phyloP scores from a whole-genome alignment of 2,888 invertebrate genomes.

The Eristalinus sepulchralis region DNA sequence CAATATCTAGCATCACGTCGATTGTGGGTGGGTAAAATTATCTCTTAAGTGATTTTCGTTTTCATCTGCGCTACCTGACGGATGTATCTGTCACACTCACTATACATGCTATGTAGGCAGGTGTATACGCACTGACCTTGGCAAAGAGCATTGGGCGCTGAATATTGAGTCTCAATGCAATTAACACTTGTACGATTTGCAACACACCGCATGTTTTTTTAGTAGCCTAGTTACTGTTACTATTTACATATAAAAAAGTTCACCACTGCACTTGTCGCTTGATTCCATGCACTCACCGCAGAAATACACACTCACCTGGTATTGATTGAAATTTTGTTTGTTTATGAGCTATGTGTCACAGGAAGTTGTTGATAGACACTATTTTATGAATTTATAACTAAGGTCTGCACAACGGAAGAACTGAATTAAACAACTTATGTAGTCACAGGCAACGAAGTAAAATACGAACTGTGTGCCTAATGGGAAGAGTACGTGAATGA shows the following conservation, averaged over 20 bases:
- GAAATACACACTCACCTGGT: background rate
- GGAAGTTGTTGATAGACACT: background rate
- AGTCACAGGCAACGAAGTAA: conserved; percentile 22
- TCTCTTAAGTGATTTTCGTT: background rate
- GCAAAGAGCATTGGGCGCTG: background rate
- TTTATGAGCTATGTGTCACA: background rate
- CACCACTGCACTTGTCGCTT: background rate
- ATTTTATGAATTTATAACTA: background rate
- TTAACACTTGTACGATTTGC: background rate
- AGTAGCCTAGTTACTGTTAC: conserved; percentile 10
- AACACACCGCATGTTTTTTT: background rate
- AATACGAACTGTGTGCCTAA: conserved; percentile 34
- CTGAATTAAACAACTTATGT: conserved; percentile 15
- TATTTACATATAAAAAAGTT: background rate
- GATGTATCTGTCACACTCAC: background rate
- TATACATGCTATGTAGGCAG: background rate
- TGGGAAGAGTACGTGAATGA: conserved; percentile 22
- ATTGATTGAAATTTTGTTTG: background rate
- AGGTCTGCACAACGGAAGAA: background rate
- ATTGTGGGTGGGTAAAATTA: conserved; percentile 4
- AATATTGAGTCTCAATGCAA: conserved; percentile 4
- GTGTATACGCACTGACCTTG: background rate
- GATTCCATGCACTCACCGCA: conserved; percentile 9
- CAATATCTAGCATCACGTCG: background rate
- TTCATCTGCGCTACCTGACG: conserved; percentile 16